Evolutionary conservation across 2,888 invertebrate species (phyloP), one percentile per base, ranked within the genome.

Genomic region (Apocheima hispidaria): DNA sequence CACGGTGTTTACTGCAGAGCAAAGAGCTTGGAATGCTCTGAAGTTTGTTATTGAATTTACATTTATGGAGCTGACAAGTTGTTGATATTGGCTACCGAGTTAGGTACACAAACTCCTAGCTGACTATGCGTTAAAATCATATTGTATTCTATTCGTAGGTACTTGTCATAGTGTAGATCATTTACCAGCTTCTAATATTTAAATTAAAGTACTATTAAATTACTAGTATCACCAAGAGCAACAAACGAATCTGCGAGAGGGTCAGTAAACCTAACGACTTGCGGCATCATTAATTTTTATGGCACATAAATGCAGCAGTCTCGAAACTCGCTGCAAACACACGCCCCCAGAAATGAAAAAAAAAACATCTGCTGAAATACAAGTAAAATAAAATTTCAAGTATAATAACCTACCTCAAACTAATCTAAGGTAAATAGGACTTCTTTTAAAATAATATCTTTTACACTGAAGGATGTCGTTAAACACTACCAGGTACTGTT

Each of bases 31-130:
- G 41, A 44, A 60, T 66, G 63, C 70, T 73, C 67, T 71, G 70
- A 72, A 68, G 72, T 69, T n/a, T 70, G 74, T 75, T 75, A 62
- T 67, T 60, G 60, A 70, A 77, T 77, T 74, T 72, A 69, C 77
- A 74, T 75, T 69, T 64, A 56, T 64, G 67, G 41, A 53, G 50
- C 49, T 48, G 46, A 41, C 23, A 16, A 54, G 40, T n/a, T 23
- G 49, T 50, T 43, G 35, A 28, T 56, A 33, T 50, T 46, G 20
- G 9, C 36, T n/a, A 18, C 2, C 10, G 12, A 20, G 44, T 28
- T 3, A 14, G 28, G 4, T 28, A 23, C 2, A 44, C 9, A 10
- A 9, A 14, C 10, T 4, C 20, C 12, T 14, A 18, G n/a, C 5
- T 36, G 2, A 33, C 12, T 33, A 7, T 33, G 33, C 16, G 4